Conservation (phyloP, 2,797 vertebrate species). For the Rhincodon typus region DNA sequence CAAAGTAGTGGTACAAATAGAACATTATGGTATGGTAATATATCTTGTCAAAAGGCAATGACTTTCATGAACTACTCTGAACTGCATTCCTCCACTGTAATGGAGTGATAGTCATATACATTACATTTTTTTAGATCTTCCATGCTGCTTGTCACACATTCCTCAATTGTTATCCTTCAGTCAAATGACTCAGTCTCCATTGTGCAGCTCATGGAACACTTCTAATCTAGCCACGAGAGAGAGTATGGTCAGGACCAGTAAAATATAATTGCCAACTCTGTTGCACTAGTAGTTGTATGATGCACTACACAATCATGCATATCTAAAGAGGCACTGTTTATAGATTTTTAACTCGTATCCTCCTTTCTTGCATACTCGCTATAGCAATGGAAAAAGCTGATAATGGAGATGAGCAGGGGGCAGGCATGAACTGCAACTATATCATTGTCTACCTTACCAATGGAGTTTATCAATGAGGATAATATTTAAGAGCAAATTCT, state of each 20-base stretch:
- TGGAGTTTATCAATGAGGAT: no score
- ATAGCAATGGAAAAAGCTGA: no score
- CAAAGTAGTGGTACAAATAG: neutral
- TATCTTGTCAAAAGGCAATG: neutral
- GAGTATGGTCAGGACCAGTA: neutral
- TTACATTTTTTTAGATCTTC: neutral
- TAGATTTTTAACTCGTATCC: neutral
- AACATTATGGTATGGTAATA: neutral
- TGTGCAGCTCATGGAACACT: neutral
- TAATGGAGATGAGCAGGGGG: no score
- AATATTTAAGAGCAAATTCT: no score
- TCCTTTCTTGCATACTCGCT: neutral
- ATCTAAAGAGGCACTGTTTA: neutral
- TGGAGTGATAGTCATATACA: neutral
- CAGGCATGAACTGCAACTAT: no score
- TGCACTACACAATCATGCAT: no score
- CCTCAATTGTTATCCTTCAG: neutral
- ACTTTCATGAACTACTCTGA: neutral
- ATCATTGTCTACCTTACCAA: no score
- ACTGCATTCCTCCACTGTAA: neutral
- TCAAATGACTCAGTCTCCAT: neutral
- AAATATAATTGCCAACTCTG: neutral
- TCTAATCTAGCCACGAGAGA: neutral
- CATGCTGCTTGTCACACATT: neutral
- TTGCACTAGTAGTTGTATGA: neutral